Conservation (phyloP, 2,797 vertebrate genomes). For the Steatocranus sp. region DNA sequence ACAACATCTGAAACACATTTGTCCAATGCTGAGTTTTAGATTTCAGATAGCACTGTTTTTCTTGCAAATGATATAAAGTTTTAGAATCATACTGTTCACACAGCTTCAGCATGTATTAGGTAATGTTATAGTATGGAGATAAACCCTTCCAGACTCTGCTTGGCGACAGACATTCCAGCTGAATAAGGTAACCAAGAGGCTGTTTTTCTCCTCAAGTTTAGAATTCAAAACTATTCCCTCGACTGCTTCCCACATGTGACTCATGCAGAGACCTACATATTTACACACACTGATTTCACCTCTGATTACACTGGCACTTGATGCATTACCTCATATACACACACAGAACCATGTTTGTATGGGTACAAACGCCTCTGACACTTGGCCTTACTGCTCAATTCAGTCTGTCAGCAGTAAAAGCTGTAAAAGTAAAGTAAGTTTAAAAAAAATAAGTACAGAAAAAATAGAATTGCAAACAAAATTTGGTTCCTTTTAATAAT, state of each 20-base stretch:
- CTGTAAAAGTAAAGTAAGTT: not conserved
- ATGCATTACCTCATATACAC: conserved; percentile 43
- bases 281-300: conserved; percentile 20
- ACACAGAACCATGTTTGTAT: not conserved
- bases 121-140: conserved; percentile 29
- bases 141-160: conserved; percentile 51
- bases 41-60: not conserved
- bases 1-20: not conserved
- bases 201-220: conserved; percentile 54
- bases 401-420: not conserved
- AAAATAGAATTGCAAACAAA: not conserved
- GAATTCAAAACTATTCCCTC: conserved; percentile 34
- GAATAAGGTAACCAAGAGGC: conserved; percentile 53
- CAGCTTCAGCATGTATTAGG: conserved; percentile 17
- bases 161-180: conserved; percentile 64
- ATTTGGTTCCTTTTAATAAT: not conserved
- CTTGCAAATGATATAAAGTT: not conserved
- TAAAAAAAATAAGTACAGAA: fast-evolving
- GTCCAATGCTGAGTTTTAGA: not conserved
- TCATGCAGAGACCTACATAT: conserved; percentile 20
- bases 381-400: not conserved
- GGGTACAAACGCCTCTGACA: not conserved
- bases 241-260: conserved; percentile 19
- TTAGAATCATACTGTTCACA: not conserved
- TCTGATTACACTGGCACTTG: conserved; percentile 16